Percentiles rank a stretch among this genome's conserved stretches.
These are phyloP conservation scores for Peromyscus aztecus DNA, from an alignment of 2,797 vertebrate genomes.

Conservation along the genomic window DNA sequence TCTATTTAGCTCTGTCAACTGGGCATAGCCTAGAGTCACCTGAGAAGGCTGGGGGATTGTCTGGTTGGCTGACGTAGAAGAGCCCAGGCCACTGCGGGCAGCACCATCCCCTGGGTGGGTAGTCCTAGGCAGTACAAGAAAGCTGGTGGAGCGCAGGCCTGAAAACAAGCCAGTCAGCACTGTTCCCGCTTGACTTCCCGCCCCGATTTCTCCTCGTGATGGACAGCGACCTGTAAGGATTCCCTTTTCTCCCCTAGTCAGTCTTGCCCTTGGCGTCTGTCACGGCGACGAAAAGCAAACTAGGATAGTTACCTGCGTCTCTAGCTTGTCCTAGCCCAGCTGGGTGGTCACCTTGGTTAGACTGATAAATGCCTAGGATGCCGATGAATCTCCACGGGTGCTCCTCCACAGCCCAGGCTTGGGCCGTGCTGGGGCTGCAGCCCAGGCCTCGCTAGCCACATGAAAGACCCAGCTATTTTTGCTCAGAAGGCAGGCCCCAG, in stretches of 20 bases:
- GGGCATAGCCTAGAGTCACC: not conserved
- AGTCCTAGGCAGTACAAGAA: not conserved
- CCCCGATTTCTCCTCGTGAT: not conserved
- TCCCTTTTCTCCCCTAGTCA: not conserved
- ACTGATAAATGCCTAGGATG: not conserved
- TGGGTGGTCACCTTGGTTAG: not conserved
- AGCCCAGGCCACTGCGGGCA: not conserved
- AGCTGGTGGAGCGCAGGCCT: not conserved
- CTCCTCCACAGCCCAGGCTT: not conserved
- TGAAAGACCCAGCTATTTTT: slow-evolving; percentile 76
- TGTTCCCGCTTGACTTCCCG: not conserved
- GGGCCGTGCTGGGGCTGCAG: not conserved
- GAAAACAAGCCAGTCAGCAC: not conserved
- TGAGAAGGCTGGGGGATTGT: not conserved
- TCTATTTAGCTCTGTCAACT: not conserved
- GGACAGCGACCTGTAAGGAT: not conserved
- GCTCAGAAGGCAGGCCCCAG: slow-evolving; percentile 20
- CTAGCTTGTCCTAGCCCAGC: not conserved
- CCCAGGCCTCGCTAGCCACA: slow-evolving; percentile 60
- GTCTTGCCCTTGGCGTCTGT: not conserved
- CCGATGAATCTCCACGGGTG: not conserved
- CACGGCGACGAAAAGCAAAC: not conserved
- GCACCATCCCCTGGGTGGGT: not conserved
- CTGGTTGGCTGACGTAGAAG: not conserved
- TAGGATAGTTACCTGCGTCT: not conserved